phyloP scores from a whole-genome alignment of 2,113 vertebrate species.

The Centropus bengalensis region DNA sequence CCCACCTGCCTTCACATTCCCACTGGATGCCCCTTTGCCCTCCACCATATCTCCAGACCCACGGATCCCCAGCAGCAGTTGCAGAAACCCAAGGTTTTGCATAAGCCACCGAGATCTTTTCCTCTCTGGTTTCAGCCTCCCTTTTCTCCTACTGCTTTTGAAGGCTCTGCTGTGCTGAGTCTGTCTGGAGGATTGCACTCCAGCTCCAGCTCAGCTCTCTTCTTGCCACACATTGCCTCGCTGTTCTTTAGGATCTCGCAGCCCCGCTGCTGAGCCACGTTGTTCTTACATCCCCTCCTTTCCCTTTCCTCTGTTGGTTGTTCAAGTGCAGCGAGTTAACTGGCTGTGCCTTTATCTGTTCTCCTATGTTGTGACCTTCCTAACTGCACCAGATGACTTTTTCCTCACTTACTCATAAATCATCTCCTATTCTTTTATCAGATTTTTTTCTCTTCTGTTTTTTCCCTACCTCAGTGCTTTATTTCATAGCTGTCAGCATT shows the following conservation, averaged over 20 bases:
- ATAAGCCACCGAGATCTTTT: neutral
- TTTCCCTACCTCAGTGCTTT: neutral
- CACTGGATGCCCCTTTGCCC: neutral
- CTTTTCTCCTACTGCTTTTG: neutral
- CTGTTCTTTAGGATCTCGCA: neutral
- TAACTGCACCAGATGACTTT: neutral
- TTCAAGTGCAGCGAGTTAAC: neutral
- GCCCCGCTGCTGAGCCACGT: neutral
- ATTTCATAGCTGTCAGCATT: conserved; percentile 21
- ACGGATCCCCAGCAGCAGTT: neutral
- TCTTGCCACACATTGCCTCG: neutral
- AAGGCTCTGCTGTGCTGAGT: neutral
- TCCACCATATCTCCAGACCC: neutral
- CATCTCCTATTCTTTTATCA: neutral
- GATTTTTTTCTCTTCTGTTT: neutral
- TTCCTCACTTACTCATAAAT: neutral
- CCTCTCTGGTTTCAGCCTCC: neutral
- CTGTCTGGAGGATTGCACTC: neutral
- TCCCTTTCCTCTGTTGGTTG: neutral
- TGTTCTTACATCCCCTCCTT: neutral
- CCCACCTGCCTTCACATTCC: fast-evolving
- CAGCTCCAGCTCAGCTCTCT: neutral
- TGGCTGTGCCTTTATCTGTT: neutral
- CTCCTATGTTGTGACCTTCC: neutral
- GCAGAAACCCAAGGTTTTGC: neutral